phyloP scores from a whole-genome alignment of 2,113 vertebrate genomes.

The Procavia capensis region DNA sequence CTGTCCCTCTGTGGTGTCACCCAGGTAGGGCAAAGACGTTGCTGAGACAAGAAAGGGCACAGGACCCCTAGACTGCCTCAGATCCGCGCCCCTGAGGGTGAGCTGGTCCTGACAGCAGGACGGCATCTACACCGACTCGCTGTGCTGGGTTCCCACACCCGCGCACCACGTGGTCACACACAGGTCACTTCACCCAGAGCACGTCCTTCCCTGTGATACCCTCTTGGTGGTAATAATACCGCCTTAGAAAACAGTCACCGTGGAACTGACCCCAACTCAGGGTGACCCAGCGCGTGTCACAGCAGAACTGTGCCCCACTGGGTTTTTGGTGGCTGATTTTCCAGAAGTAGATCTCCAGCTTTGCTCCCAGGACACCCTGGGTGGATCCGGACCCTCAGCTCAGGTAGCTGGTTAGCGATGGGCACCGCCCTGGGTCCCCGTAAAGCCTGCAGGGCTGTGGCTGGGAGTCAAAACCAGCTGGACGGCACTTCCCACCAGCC shows the following conservation, averaged over 20 bases:
- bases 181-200: not conserved
- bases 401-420: too few species aligned
- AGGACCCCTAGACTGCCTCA: not conserved
- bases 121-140: not conserved
- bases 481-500: not conserved
- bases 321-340: too few species aligned
- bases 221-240: not conserved
- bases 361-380: too few species aligned
- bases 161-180: rapidly evolving
- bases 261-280: too few species aligned
- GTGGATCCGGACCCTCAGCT: too few species aligned
- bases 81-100: not conserved
- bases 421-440: too few species aligned
- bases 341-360: too few species aligned
- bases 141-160: not conserved
- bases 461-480: not conserved
- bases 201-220: not conserved
- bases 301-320: too few species aligned
- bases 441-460: not conserved
- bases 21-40: not conserved
- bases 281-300: too few species aligned
- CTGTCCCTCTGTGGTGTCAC: not conserved
- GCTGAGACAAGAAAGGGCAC: not conserved
- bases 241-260: too few species aligned
- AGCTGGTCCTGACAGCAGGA: not conserved